These are phyloP conservation scores for Phaetusa simplex DNA, from an alignment of 2,113 vertebrate species.

Conservation along the genomic window DNA sequence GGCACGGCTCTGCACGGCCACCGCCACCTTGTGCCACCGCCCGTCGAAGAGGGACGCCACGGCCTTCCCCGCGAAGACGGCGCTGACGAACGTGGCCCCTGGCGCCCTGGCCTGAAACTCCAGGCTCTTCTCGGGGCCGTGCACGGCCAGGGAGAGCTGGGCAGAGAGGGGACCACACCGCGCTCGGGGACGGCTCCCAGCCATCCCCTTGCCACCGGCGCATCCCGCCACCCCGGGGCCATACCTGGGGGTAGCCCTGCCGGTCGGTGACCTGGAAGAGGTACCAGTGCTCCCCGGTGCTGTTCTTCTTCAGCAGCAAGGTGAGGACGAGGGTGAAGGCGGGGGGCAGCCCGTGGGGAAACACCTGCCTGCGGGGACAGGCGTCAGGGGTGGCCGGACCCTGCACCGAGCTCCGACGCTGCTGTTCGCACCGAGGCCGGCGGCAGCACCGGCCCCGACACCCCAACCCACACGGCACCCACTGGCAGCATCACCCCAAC, in stretches of 20 bases:
- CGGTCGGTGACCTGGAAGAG: constrained; percentile 90
- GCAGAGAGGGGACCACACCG: background rate
- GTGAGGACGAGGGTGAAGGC: constrained; percentile 90
- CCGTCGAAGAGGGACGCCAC: constrained; percentile 87
- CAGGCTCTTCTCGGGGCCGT: constrained; percentile 82
- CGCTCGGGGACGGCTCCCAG: fast-evolving
- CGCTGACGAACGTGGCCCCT: constrained; percentile 56
- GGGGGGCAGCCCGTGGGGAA: constrained; percentile 85
- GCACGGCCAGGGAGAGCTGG: constrained; percentile 89
- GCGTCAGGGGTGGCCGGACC: fast-evolving
- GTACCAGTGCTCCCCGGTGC: constrained; percentile 85
- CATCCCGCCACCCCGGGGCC: fast-evolving
- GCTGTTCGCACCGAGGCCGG: background rate
- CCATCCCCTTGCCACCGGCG: fast-evolving
- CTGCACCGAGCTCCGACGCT: too few species aligned
- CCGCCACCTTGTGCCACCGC: constrained; percentile 89
- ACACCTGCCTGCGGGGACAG: constrained; percentile 82
- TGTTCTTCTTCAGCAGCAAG: constrained; percentile 88
- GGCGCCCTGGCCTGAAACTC: constrained; percentile 77
- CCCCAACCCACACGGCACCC: background rate
- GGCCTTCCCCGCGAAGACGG: constrained; percentile 79
- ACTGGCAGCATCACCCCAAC: background rate
- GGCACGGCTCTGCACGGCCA: constrained; percentile 77
- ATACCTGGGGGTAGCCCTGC: constrained; percentile 91
- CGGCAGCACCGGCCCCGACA: background rate